These are phyloP conservation scores for Yponomeuta malinellus DNA, from an alignment of 2,888 invertebrate species.

Conservation along the genomic window DNA sequence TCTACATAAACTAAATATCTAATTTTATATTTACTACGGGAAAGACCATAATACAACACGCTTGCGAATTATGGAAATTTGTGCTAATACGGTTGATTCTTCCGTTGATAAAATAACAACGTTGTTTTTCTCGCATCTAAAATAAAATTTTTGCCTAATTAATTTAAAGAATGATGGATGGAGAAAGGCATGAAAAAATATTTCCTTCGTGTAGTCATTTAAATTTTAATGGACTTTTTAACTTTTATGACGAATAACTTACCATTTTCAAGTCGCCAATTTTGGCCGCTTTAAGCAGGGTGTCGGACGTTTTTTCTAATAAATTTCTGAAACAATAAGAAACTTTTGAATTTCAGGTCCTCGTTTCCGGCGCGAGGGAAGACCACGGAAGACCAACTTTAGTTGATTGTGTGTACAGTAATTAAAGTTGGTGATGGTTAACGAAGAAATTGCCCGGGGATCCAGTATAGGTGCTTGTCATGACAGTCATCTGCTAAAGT, in stretches of 20 bases:
- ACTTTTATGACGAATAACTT: conserved; percentile 33
- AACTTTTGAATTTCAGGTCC: background rate
- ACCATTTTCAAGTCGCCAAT: conserved; percentile 87
- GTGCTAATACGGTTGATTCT: no score
- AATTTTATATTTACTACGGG: no score
- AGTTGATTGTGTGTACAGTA: background rate
- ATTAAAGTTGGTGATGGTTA: background rate
- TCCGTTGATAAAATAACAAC: background rate
- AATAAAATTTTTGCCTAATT: background rate
- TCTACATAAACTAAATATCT: no score
- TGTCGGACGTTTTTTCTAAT: conserved; percentile 88
- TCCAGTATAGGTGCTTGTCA: background rate
- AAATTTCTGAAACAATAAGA: conserved; percentile 79
- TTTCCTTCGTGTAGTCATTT: background rate
- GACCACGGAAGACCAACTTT: background rate
- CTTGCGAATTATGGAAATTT: no score
- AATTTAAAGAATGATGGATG: background rate
- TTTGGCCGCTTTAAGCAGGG: conserved; percentile 88
- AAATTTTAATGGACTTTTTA: conserved; percentile 1
- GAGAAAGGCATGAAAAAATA: background rate
- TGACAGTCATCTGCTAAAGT: background rate
- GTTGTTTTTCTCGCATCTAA: background rate
- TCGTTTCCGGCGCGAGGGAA: background rate
- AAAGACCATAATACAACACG: no score
- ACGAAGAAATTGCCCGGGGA: background rate